phyloP scores from a whole-genome alignment of 1,140 invertebrate genomes.

The Artemia franciscana region DNA sequence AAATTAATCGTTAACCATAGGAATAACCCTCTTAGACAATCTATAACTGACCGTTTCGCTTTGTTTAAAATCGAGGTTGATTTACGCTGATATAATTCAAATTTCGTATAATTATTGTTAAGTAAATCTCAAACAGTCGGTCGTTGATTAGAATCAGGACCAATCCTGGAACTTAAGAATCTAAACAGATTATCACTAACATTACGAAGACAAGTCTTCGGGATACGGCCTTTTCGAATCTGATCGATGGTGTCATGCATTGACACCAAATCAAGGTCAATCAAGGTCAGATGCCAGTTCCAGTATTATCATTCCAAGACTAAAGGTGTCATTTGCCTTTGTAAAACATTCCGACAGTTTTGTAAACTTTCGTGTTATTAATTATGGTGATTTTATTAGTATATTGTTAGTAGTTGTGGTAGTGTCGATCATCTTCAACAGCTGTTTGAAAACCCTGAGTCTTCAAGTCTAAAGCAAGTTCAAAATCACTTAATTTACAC shows the following conservation, averaged over 20 bases:
- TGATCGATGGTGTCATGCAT: conserved; percentile 10
- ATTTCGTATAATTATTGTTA: conserved; percentile 13
- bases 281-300: conserved; percentile 44
- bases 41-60: not conserved
- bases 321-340: conserved; percentile 34
- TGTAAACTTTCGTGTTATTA: conserved; percentile 35
- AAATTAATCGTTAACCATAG: not conserved
- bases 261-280: conserved; percentile 18
- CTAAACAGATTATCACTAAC: not conserved
- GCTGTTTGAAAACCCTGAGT: conserved; percentile 14
- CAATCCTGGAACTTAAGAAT: conserved; percentile 32
- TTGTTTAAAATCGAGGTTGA: not conserved
- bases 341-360: conserved; percentile 27
- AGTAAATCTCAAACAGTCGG: conserved; percentile 29
- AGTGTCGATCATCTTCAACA: conserved; percentile 49
- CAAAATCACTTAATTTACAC: conserved; percentile 51
- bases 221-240: conserved; percentile 28
- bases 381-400: conserved; percentile 45
- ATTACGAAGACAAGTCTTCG: conserved; percentile 19
- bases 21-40: not conserved
- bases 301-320: conserved; percentile 43
- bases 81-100: not conserved
- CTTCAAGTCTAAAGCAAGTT: conserved; percentile 36
- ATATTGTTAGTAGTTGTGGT: too few species aligned
- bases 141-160: conserved; percentile 24